Percentiles rank a stretch among this genome's conserved stretches.
phyloP scores from a whole-genome alignment of 1,140 invertebrate genomes.

The Stenopsyche tienmushanensis region DNA sequence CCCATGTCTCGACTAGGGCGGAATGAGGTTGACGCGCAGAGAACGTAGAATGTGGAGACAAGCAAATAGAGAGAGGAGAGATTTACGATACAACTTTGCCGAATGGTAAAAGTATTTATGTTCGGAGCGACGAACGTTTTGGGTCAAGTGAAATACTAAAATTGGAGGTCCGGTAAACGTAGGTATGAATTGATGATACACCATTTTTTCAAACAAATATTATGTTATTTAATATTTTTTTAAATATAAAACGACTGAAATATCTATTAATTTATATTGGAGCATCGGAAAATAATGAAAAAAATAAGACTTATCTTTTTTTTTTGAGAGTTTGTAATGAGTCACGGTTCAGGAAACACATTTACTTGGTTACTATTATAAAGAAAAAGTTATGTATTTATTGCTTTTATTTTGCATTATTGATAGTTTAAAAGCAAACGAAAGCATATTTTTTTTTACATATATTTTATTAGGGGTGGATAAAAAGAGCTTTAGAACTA shows the following conservation, averaged over 20 bases:
- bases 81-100: constrained; percentile 28
- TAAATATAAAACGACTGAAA: not conserved
- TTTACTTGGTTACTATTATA: too few species aligned
- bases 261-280: not conserved
- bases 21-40: not conserved
- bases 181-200: not conserved
- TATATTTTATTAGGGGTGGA: too few species aligned
- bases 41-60: not conserved
- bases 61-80: not conserved
- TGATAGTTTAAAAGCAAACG: too few species aligned
- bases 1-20: not conserved
- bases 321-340: too few species aligned
- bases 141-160: constrained; percentile 11
- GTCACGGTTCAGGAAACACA: too few species aligned
- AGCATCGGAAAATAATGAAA: not conserved
- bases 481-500: too few species aligned
- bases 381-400: too few species aligned
- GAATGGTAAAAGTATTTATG: constrained; percentile 28
- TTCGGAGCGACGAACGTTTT: constrained; percentile 11
- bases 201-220: not conserved
- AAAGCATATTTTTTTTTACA: too few species aligned
- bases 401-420: too few species aligned
- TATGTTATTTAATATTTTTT: too few species aligned
- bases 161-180: not conserved
- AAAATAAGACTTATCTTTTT: too few species aligned